Evolutionary conservation across 2,888 invertebrate species (phyloP).

Genomic region (Plemyria rubiginata): DNA sequence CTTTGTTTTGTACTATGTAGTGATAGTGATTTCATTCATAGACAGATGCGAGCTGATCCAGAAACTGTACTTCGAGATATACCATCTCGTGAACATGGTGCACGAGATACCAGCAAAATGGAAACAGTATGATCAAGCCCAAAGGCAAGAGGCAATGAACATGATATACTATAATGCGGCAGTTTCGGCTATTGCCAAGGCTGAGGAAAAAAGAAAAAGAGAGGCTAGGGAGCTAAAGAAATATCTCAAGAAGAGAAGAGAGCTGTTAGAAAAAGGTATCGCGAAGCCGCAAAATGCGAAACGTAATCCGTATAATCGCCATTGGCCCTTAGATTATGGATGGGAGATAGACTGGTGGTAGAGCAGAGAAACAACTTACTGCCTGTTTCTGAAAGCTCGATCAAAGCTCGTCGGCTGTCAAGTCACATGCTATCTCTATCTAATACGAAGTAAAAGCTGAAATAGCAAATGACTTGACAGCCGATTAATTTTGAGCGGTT

Average conservation of each 20-base stretch:
- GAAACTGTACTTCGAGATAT: conserved; percentile 50
- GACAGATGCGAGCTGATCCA: conserved; percentile 44
- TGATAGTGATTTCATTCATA: no score
- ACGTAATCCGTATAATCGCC: conserved; percentile 18
- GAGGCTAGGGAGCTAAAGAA: not conserved
- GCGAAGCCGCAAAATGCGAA: not conserved
- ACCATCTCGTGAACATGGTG: conserved; percentile 55
- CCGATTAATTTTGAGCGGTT: no score
- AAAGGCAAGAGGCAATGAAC: not conserved
- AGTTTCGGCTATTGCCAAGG: not conserved
- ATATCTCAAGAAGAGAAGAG: conserved; percentile 1
- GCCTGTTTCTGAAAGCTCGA: no score
- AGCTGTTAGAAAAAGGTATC: conserved; percentile 1
- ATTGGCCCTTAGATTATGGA: conserved; percentile 55
- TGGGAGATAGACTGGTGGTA: conserved; percentile 53
- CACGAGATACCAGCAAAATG: conserved; percentile 57
- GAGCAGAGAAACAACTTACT: no score
- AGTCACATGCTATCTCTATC: no score
- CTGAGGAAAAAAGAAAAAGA: not conserved
- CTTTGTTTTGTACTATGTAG: no score
- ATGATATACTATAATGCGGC: not conserved
- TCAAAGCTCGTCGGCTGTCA: no score
- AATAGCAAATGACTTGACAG: no score
- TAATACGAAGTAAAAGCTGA: no score
- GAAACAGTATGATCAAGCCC: not conserved